These are phyloP conservation scores for Dryococelus australis DNA, from an alignment of 2,888 invertebrate species.

Conservation along the genomic window DNA sequence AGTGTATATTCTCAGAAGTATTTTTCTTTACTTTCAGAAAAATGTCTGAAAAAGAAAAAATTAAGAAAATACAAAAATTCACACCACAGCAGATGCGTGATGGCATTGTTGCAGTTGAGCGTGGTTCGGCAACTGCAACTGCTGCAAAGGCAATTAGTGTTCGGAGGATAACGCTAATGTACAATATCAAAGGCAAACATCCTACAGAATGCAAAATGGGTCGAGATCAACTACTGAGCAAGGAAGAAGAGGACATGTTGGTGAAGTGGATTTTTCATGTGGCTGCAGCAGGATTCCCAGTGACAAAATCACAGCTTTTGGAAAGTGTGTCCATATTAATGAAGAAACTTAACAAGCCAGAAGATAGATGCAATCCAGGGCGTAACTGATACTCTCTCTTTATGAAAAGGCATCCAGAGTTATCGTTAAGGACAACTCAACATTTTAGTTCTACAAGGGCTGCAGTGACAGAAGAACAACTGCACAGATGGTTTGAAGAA, in stretches of 20 bases:
- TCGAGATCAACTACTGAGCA: too few species aligned
- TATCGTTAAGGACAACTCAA: slow-evolving; percentile 51
- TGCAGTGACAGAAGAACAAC: slow-evolving; percentile 49
- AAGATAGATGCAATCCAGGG: slow-evolving; percentile 45
- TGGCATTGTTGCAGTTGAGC: too few species aligned
- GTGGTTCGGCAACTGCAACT: too few species aligned
- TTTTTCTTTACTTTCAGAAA: too few species aligned
- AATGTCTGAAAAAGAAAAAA: too few species aligned
- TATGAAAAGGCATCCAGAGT: slow-evolving; percentile 52
- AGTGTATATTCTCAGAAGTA: too few species aligned
- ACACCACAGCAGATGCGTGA: too few species aligned
- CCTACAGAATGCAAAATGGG: too few species aligned
- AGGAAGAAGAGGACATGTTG: not conserved
- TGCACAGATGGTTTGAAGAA: slow-evolving; percentile 51
- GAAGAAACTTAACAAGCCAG: slow-evolving; percentile 25
- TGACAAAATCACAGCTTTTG: not conserved
- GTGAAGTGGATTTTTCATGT: not conserved
- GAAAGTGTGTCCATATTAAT: not conserved
- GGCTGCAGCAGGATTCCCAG: not conserved
- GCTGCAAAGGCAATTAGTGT: too few species aligned
- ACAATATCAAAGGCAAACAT: too few species aligned
- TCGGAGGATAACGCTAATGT: too few species aligned
- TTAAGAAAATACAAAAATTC: too few species aligned
- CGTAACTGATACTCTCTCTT: slow-evolving; percentile 54
- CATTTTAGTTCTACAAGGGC: slow-evolving; percentile 50